These are phyloP conservation scores for Protonemura montana DNA, from an alignment of 2,888 invertebrate genomes.

Conservation along the genomic window DNA sequence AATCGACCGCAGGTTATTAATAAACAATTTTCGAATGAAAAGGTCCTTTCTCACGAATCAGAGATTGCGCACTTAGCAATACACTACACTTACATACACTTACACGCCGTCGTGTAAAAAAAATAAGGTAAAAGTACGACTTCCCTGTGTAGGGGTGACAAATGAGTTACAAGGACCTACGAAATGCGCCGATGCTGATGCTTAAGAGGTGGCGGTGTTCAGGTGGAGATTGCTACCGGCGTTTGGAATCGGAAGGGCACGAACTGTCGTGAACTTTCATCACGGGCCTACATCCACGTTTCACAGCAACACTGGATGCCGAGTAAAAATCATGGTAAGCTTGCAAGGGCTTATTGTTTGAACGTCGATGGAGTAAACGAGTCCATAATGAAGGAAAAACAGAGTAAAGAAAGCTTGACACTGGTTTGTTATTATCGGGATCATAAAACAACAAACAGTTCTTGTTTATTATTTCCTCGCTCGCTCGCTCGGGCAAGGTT, in stretches of 20 bases:
- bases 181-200: too few species aligned
- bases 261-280: too few species aligned
- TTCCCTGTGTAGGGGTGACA: too few species aligned
- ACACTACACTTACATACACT: too few species aligned
- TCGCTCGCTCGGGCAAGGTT: not conserved
- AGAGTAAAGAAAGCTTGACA: not conserved
- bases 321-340: not conserved
- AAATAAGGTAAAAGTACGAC: too few species aligned
- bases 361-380: not conserved
- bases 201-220: too few species aligned
- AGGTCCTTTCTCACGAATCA: not conserved
- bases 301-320: not conserved
- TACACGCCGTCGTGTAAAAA: too few species aligned
- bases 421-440: not conserved
- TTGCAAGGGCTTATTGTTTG: not conserved
- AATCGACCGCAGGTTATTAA: slow-evolving; percentile 5
- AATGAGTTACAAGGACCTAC: too few species aligned
- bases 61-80: too few species aligned
- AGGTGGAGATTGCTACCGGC: too few species aligned
- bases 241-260: too few species aligned
- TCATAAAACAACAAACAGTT: not conserved
- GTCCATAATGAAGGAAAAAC: not conserved
- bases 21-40: not conserved
- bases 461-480: not conserved
- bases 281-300: too few species aligned